Percentiles rank a stretch among this genome's conserved stretches.
These are phyloP conservation scores for Octopus bimaculoides DNA, from an alignment of 1,140 invertebrate species.

Conservation along the genomic window DNA sequence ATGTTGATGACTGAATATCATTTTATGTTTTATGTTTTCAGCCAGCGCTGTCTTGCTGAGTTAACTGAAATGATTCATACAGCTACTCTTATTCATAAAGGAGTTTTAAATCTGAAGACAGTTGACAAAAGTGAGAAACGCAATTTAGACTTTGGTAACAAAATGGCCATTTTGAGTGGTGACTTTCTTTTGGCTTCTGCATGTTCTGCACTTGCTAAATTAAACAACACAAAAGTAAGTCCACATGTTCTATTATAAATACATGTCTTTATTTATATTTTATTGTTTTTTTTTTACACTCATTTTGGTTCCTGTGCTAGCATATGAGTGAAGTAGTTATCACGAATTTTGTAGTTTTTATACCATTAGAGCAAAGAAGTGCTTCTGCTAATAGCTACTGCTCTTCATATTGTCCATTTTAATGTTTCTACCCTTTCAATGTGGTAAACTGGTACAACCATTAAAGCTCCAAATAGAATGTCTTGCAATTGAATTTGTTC, in stretches of 20 bases:
- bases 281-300: no score
- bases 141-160: slow-evolving; percentile 92
- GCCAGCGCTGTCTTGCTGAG: slow-evolving; percentile 58
- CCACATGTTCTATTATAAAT: slow-evolving; percentile 1
- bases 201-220: slow-evolving; percentile 78
- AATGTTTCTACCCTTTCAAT: no score
- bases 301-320: no score
- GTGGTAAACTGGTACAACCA: no score
- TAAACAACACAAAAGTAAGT: slow-evolving; percentile 71
- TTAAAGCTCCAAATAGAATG: no score
- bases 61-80: slow-evolving; percentile 57
- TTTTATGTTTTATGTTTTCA: slow-evolving; percentile 24
- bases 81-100: slow-evolving; percentile 54
- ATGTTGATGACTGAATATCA: neutral
- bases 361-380: no score
- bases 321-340: no score
- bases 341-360: no score
- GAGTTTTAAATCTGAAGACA: slow-evolving; percentile 68
- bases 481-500: no score
- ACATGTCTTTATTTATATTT: no score
- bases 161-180: slow-evolving; percentile 88
- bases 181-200: slow-evolving; percentile 90
- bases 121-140: slow-evolving; percentile 60
- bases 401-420: no score
- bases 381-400: no score